Evolutionary conservation across 2,888 invertebrate species (phyloP), one percentile per base, ranked within the genome.

Genomic region (Erebia ligea): DNA sequence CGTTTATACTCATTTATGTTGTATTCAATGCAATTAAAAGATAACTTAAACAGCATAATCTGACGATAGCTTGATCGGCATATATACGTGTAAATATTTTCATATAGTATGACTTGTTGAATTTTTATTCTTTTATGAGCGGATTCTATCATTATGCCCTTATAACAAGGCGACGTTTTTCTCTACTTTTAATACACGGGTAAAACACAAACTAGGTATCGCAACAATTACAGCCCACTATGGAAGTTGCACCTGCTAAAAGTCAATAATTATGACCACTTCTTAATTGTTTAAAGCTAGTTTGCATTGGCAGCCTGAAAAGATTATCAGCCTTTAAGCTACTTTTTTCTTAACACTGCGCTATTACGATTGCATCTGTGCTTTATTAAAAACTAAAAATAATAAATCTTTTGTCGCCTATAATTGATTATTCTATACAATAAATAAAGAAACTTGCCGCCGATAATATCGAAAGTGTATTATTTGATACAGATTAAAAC

Each of bases 181-280:
- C 81, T 83, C 72, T 70, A 61, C 75, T 78, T 79, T 59, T 86
- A 87, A 89, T 86, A 83, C 84, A 82, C 84, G 85, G 82, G 85
- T 84, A 85, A 88, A 82, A 86, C 81, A 83, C 82, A 76, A 75
- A 73, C 71, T 75, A 71, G 75, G 76, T 78, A 80, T 77, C 78
- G 76, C 81, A 80, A 85, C 86, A 86, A 87, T 88, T 86, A 88
- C 84, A 77, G 81, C 80, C 86, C 84, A 73, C 80, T 84, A 87
- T 89, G 84, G 88, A 86, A 84, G 76, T 80, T 86, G 85, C 91
- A 91, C 87, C 91, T 92, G 91, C 86, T 86, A 88, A 89, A 86
- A 86, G 85, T 75, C 82, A 82, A 83, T 88, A 86, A 74, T 73
- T 73, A 73, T 69, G 54, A 69, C 69, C 67, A 62, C 67, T 72